Conservation (phyloP, 35 echinoderm and acorn worm species). For the Strongylocentrotus purpuratus region DNA sequence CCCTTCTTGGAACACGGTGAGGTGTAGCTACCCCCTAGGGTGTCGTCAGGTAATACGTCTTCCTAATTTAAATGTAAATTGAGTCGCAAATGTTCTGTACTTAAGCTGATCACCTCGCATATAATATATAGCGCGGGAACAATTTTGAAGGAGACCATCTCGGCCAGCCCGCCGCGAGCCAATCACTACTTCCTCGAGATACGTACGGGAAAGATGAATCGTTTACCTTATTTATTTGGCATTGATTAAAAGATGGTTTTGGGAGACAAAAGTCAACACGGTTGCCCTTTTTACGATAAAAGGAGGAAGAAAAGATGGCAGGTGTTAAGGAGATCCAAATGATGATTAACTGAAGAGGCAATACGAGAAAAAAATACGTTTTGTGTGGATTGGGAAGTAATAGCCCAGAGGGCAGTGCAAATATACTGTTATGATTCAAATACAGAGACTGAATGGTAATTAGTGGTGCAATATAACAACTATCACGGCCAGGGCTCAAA, state of each 20-base stretch:
- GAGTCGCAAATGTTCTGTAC: conserved; percentile 10
- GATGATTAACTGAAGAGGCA: too few species aligned
- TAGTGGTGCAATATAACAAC: too few species aligned
- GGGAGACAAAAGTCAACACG: not conserved
- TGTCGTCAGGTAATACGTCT: not conserved
- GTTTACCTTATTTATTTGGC: not conserved
- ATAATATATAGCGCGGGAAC: not conserved
- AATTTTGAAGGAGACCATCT: not conserved
- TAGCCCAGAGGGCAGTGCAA: too few species aligned
- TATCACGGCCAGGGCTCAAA: too few species aligned
- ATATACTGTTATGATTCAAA: too few species aligned
- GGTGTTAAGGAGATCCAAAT: too few species aligned
- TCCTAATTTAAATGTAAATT: conserved; percentile 20
- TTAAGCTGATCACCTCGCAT: not conserved
- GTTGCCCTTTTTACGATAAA: too few species aligned
- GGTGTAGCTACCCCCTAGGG: not conserved
- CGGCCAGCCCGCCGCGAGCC: not conserved
- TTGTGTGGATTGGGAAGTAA: too few species aligned
- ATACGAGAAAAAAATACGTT: too few species aligned
- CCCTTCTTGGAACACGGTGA: not conserved
- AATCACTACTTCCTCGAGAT: not conserved
- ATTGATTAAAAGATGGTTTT: not conserved
- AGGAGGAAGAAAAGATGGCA: too few species aligned
- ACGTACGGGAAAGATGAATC: not conserved
- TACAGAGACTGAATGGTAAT: too few species aligned